Conservation (phyloP, 2,888 invertebrate genomes). For the Dynastes hyllus region DNA sequence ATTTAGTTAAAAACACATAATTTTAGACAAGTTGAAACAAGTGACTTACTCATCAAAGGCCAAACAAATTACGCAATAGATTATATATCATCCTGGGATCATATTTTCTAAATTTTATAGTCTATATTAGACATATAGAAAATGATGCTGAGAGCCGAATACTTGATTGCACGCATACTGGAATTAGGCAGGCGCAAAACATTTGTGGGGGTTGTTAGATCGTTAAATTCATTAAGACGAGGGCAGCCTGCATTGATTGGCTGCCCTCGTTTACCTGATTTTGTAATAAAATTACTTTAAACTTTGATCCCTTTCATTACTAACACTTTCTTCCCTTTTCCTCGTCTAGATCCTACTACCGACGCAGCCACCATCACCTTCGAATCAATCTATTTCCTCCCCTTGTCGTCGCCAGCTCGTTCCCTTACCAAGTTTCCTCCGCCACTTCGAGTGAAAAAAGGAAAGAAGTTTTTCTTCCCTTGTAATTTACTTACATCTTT, state of each 20-base stretch:
- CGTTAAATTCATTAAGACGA: constrained; percentile 57
- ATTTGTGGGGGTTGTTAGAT: constrained; percentile 39
- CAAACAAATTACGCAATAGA: too few relatives aligned
- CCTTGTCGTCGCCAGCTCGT: not conserved
- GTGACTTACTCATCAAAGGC: too few relatives aligned
- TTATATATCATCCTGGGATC: too few relatives aligned
- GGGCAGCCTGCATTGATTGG: constrained; percentile 58
- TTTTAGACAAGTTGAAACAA: too few relatives aligned
- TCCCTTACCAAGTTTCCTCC: not conserved
- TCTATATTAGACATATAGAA: not conserved
- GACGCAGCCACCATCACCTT: constrained; percentile 25
- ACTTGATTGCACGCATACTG: constrained; percentile 12
- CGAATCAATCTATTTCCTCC: constrained; percentile 24
- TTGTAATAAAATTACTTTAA: constrained; percentile 60
- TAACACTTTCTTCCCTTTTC: constrained; percentile 26
- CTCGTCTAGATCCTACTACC: constrained; percentile 18
- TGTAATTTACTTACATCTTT: constrained; percentile 62
- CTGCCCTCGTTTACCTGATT: constrained; percentile 56
- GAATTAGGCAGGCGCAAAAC: constrained; percentile 41
- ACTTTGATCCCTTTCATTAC: constrained; percentile 56
- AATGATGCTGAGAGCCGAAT: not conserved
- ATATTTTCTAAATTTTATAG: too few relatives aligned
- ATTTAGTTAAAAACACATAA: too few relatives aligned
- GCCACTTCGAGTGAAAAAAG: constrained; percentile 28
- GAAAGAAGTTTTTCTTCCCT: constrained; percentile 58